Evolutionary conservation across 2,888 invertebrate genomes (phyloP).

Genomic region (Cybosia mesomella): DNA sequence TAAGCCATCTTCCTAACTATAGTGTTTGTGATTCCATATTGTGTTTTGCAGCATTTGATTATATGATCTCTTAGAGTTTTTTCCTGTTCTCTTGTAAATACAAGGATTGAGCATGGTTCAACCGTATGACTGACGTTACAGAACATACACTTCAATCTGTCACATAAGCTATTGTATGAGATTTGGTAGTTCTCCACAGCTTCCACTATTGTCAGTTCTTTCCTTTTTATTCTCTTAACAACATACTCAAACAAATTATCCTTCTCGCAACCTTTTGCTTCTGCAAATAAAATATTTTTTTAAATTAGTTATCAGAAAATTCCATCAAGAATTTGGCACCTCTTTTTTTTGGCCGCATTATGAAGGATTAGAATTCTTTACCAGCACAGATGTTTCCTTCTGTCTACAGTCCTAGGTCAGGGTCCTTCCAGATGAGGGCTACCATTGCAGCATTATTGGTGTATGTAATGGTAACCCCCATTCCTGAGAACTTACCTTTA

Average conservation of each 20-base stretch:
- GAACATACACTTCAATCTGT: not conserved
- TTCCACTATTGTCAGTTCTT: not conserved
- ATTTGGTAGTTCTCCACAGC: not conserved
- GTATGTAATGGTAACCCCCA: too few relatives aligned
- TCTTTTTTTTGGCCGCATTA: too few relatives aligned
- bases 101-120: not conserved
- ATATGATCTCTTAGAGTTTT: not conserved
- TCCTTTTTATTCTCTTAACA: not conserved
- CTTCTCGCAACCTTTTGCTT: not conserved
- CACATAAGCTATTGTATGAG: not conserved
- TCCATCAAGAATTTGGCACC: too few relatives aligned
- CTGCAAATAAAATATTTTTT: not conserved
- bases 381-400: too few relatives aligned
- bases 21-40: not conserved
- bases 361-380: too few relatives aligned
- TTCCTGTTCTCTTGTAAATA: conserved; percentile 11
- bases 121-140: not conserved
- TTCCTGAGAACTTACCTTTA: too few relatives aligned
- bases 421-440: too few relatives aligned
- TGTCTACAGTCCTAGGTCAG: too few relatives aligned
- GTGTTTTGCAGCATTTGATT: not conserved
- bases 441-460: too few relatives aligned
- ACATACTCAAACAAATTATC: not conserved
- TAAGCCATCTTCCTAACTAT: conserved; percentile 1
- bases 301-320: too few relatives aligned